Evolutionary conservation across 2,113 vertebrate species (phyloP), one percentile per base, ranked within the genome.

Genomic region (Plectropomus leopardus): DNA sequence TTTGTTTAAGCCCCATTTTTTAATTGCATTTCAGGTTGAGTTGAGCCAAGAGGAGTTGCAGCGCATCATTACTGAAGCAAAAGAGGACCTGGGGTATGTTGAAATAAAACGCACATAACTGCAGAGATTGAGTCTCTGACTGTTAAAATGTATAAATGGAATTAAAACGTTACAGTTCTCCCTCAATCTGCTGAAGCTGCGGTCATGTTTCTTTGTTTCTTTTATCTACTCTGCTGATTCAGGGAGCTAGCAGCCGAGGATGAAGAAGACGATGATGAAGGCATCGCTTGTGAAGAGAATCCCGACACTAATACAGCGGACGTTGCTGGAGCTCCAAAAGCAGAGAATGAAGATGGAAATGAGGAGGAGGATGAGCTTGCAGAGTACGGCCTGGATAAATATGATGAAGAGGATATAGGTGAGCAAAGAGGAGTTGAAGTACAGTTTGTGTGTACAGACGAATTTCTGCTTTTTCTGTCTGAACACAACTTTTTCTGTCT

Each of bases 351-450:
- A 24, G 82, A 53, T 1, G 55, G 24, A 21, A 74, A 73, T 11
- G 88, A 86, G 0, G 91, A 93, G 3, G 89, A 90, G 0, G 94
- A 95, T 51, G 94, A 98, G 28, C 92, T 99, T 13, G 97, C 96
- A 0, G 97, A 97, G 66, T 99, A 99, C 1, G 94, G 95, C 57
- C 79, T 99, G 80, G 96, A 99, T 45, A 96, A 88, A 68, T 99
- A 99, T 0, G 98, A 99, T 36, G 94, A 98, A 70, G 97, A 98
- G 2, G 92, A 93, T 14, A 9, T 87, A 7, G 97, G 97, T 97
- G 58, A 87, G 83, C 19, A 3, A 7, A 13, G 15, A 45, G n/a
- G 7, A 17, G 48, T 34, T 66, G 32, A 11, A 26, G 7, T 42
- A 14, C 15, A 4, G 19, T 3, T 9, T 15, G 44, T 65, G n/a